Conservation (phyloP, 2,888 invertebrate species). For the Megastigmus dorsalis region DNA sequence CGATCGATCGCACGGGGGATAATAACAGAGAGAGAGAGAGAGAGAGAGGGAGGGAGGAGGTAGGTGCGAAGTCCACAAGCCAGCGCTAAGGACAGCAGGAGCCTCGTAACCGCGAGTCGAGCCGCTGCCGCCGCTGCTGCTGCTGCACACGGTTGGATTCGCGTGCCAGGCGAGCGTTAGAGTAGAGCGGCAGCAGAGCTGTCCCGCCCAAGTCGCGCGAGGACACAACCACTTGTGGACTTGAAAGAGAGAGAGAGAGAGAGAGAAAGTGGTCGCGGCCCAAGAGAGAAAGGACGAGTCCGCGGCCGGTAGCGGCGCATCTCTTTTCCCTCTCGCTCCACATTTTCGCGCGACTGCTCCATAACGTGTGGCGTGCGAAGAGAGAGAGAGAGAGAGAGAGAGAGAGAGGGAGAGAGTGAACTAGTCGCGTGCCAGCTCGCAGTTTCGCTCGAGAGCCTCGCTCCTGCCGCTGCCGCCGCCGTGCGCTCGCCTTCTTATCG, state of each 20-base stretch:
- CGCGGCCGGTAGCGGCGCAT: slow-evolving; percentile 8
- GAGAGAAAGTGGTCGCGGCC: too few relatives aligned
- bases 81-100: too few relatives aligned
- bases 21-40: slow-evolving; percentile 12
- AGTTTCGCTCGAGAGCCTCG: neutral
- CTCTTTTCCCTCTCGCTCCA: neutral
- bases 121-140: neutral
- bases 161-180: slow-evolving; percentile 31
- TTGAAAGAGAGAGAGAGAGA: too few relatives aligned
- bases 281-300: slow-evolving; percentile 28
- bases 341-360: neutral
- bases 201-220: slow-evolving; percentile 51
- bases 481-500: neutral
- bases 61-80: too few relatives aligned
- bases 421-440: slow-evolving; percentile 38
- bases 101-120: too few relatives aligned
- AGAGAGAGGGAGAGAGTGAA: too few relatives aligned
- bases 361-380: too few relatives aligned
- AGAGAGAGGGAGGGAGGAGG: slow-evolving; percentile 36
- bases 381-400: too few relatives aligned
- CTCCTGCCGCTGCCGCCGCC: neutral
- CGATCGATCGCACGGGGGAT: slow-evolving; percentile 8
- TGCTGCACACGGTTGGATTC: slow-evolving; percentile 15
- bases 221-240: slow-evolving; percentile 72
- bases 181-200: slow-evolving; percentile 13